Evolutionary conservation across 2,797 vertebrate genomes (phyloP), one percentile per base, ranked within the genome.

Genomic region (Agapornis canus): DNA sequence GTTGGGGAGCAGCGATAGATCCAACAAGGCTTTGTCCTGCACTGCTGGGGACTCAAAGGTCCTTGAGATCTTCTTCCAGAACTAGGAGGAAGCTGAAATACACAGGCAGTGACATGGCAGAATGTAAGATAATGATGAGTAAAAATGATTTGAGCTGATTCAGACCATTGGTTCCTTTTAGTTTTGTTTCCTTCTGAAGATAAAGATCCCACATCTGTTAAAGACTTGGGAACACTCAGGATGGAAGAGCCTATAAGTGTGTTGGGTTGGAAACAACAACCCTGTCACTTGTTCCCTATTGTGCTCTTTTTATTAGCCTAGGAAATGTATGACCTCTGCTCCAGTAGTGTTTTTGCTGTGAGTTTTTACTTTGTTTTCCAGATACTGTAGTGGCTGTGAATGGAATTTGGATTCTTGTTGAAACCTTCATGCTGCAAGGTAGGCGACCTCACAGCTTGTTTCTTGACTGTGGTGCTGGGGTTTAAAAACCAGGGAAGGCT

Each of bases 371-470:
- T 87, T 75, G 40, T 32, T 96, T 96, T 98, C 45, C 97, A 99
- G 99, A 99, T 98, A 96, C 97, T 77, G 99, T 99, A 86, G 99
- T 99, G 87, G 99, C 99, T 9, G 97, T 99, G 79, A 99, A 99
- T 5, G 99, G 99, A 25, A 97, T 99, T 78, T 99, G 99, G 99
- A 99, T 99, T 97, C 98, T 99, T 2, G 98, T 99, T 96, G 99
- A 99, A 96, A 99, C 99, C 2, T 99, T 99, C 97, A 99, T 98
- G 94, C 96, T 99, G 89, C 98, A 98, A 91, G 99, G 99, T 99
- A 98, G 98, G 97, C 68, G 82, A 40, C 15, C 32, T 20, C 6
- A 0, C 37, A 31, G 10, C 27, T 92, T 63, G 8, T 31, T 56
- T 63, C 70, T 63, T 68, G 27, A 13, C 19, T 71, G 2, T 17